Evolutionary conservation across 2,797 vertebrate species (phyloP).

Genomic region (Iguana delicatissima): DNA sequence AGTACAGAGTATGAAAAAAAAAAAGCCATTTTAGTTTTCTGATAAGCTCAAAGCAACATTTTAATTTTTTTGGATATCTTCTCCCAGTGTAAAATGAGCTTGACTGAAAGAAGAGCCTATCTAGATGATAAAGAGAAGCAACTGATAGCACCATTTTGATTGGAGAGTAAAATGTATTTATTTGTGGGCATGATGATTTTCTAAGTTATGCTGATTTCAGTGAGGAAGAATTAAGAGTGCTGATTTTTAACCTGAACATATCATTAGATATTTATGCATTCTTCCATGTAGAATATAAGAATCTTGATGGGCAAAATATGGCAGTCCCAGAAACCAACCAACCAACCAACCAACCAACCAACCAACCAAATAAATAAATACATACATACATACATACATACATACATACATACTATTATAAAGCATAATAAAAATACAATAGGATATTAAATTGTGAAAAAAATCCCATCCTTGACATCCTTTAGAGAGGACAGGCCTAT

Average conservation of each 20-base stretch:
- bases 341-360: no score
- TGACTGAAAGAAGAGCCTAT: background rate
- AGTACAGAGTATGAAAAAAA: rapidly evolving
- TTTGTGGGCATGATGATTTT: background rate
- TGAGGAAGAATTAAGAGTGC: no score
- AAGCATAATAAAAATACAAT: background rate
- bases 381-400: no score
- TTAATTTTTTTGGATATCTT: background rate
- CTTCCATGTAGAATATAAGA: background rate
- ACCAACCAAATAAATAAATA: no score
- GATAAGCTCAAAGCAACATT: background rate
- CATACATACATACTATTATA: background rate
- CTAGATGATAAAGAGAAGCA: background rate
- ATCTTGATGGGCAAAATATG: background rate
- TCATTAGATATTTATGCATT: background rate
- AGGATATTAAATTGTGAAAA: no score
- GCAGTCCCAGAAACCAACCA: background rate
- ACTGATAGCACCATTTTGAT: background rate
- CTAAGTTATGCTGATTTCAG: background rate
- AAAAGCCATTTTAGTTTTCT: background rate
- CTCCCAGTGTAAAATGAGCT: background rate
- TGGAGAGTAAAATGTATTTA: background rate
- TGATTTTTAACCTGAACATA: no score
- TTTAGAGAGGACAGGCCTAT: no score
- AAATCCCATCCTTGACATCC: no score